Evolutionary conservation across 2,797 vertebrate genomes (phyloP).

Genomic region (Choloepus didactylus): DNA sequence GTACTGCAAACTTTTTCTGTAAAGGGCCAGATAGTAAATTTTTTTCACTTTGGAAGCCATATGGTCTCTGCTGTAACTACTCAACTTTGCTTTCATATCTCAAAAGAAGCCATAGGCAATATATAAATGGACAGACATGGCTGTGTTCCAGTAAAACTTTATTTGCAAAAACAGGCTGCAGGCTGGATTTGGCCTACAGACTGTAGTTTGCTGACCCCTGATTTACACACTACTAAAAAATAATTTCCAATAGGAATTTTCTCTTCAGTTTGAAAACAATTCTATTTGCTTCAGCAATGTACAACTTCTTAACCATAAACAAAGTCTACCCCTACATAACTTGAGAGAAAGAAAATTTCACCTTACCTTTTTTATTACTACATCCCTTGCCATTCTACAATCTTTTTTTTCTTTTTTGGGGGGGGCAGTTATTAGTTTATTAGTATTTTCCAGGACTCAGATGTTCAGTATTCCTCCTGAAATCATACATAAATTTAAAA

Average conservation of each 20-base stretch:
- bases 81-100: background rate
- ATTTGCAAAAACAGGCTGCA: background rate
- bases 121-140: background rate
- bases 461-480: too few species aligned
- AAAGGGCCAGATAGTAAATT: background rate
- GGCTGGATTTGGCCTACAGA: background rate
- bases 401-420: too few species aligned
- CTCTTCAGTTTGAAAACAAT: background rate
- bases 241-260: background rate
- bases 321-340: background rate
- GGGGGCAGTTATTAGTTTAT: too few species aligned
- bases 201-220: background rate
- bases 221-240: background rate
- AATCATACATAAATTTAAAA: too few species aligned
- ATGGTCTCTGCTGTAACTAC: background rate
- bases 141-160: background rate
- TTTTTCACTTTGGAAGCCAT: background rate
- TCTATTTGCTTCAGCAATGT: background rate
- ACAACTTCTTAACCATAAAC: background rate
- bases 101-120: background rate
- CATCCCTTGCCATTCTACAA: background rate
- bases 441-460: too few species aligned
- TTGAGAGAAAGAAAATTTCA: background rate
- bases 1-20: background rate
- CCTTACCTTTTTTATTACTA: background rate